A percentile compares a stretch with the other conserved stretches of the same genome.
Conservation (phyloP, 2,888 invertebrate genomes). For the Crematogaster levior region DNA sequence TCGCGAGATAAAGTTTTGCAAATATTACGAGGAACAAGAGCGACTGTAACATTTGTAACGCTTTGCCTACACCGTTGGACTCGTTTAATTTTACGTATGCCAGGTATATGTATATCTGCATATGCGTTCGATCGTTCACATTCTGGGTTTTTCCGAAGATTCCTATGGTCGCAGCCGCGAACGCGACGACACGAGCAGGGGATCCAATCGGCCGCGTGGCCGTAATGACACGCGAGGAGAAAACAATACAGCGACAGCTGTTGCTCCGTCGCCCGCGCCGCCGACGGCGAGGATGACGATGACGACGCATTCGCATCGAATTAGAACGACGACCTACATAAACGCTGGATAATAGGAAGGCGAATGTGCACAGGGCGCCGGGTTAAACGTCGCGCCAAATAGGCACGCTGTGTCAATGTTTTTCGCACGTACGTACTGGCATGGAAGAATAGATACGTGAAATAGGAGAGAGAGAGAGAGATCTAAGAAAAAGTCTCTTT, state of each 20-base stretch:
- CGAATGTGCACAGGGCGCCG: conserved; percentile 63
- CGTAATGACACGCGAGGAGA: conserved; percentile 67
- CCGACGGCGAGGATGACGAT: conserved; percentile 46
- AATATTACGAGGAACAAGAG: not conserved
- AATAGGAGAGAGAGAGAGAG: not conserved
- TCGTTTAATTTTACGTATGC: conserved; percentile 1
- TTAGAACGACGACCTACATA: conserved; percentile 75
- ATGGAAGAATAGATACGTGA: not conserved
- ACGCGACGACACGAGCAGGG: not conserved
- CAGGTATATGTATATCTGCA: too few relatives aligned
- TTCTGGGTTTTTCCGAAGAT: not conserved
- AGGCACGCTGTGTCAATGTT: conserved; percentile 48
- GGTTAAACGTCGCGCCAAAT: conserved; percentile 68
- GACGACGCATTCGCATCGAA: conserved; percentile 64
- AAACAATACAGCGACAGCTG: conserved; percentile 79
- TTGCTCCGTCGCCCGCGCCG: conserved; percentile 69
- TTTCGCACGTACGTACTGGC: conserved; percentile 30
- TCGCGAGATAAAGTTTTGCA: not conserved
- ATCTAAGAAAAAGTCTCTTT: not conserved
- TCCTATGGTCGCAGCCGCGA: not conserved
- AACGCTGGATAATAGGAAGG: conserved; percentile 70
- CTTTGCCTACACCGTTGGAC: not conserved
- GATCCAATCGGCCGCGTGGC: conserved; percentile 30
- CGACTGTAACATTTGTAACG: too few relatives aligned
- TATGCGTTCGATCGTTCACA: not conserved